phyloP scores from a whole-genome alignment of 2,113 vertebrate species.

The Bostrychus sinensis region DNA sequence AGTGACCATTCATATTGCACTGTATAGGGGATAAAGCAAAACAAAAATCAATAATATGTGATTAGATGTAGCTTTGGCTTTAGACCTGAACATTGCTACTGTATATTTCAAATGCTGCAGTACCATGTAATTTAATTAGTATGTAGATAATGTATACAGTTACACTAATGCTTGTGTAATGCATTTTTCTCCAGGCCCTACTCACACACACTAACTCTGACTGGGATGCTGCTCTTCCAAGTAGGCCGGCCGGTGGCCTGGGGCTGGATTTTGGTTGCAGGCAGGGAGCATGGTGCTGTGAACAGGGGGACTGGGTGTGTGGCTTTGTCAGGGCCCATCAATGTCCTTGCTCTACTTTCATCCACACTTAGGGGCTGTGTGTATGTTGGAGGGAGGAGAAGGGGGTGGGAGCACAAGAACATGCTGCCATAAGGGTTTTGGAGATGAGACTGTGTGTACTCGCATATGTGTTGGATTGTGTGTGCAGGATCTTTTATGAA shows the following conservation, averaged over 20 bases:
- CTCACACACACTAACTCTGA: conserved; percentile 55
- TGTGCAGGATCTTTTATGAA: conserved; percentile 37
- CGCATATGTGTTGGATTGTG: conserved; percentile 6
- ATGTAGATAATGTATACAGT: conserved; percentile 13
- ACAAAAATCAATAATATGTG: too few species aligned
- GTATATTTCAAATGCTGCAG: not conserved
- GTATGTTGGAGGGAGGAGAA: conserved; percentile 20
- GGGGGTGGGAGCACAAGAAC: conserved; percentile 52
- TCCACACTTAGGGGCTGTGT: conserved; percentile 60
- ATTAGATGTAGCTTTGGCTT: too few species aligned
- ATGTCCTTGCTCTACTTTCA: conserved; percentile 75
- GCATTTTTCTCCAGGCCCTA: conserved; percentile 38
- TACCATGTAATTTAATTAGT: not conserved
- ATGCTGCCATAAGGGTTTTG: conserved; percentile 73
- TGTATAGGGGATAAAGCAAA: not conserved
- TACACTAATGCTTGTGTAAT: conserved; percentile 25
- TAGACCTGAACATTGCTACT: not conserved
- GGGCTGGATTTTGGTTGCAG: conserved; percentile 69
- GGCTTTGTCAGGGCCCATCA: conserved; percentile 78
- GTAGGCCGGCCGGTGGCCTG: conserved; percentile 65
- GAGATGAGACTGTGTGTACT: conserved; percentile 35
- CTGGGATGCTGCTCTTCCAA: conserved; percentile 59
- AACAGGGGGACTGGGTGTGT: conserved; percentile 62
- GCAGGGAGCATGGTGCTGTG: conserved; percentile 53
- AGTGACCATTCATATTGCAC: not conserved